Evolutionary conservation across 2,113 vertebrate species (phyloP), one percentile per base, ranked within the genome.

Genomic region (Columbina picui): DNA sequence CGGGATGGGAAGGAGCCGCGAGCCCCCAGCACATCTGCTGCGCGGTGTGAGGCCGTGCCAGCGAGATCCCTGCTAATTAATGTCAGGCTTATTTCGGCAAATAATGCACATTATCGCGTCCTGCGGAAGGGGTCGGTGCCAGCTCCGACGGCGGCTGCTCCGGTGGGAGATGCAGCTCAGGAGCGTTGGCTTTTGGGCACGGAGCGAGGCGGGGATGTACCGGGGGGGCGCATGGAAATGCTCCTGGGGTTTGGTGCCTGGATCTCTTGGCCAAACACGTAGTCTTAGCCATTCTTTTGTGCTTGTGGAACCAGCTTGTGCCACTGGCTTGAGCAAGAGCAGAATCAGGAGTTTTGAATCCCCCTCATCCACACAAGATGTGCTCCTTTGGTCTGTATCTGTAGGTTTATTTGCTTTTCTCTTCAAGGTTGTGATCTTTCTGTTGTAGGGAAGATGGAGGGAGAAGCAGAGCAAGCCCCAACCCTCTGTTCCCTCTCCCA

Each of bases 71-170:
- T 94, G 94, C 96, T 97, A 97, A 97, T 97, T 97, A 97, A 96
- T 83, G 96, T 97, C 97, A 95, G 95, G 96, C 81, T 96, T 94
- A 90, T 89, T 96, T 93, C 89, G 91, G 96, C 96, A 97, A 96
- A 97, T 96, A 95, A 94, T 73, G 92, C 69, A 57, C 89, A 94
- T 88, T 96, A 96, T 91, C 89, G 94, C 25, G 25, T 95, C 93
- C 73, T 41, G 84, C 5, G 75, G 93, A 93, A 85, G 92, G 90
- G 68, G 76, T 27, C 68, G 89, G 82, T 96, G 96, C 83, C 96
- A 92, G 80, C 70, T 9, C 52, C 0, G 13, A 87, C 75, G 4
- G 6, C 0, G 0, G 84, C 2, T 1, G 57, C 84, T 90, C 61
- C 0, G 1, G 63, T 59, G 43, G 69, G 69, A 68, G 65, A 30